A percentile compares a stretch with the other conserved stretches of the same genome.
Conservation (phyloP, 2,113 vertebrate genomes). For the Nycticorax nycticorax region DNA sequence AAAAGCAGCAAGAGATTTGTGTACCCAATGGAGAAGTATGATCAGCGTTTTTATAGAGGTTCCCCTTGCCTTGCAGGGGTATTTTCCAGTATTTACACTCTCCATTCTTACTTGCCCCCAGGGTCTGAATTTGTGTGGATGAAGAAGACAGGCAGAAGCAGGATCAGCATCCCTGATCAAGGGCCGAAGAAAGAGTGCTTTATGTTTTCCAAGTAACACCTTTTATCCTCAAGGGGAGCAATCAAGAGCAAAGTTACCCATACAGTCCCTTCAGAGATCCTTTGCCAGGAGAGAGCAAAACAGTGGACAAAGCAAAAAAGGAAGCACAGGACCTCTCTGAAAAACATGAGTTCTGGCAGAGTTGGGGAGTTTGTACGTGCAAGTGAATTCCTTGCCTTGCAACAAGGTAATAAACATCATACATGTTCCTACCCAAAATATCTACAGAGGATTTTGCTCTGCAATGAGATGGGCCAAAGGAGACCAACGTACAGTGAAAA, state of each 20-base stretch:
- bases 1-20: background rate
- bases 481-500: background rate
- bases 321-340: background rate
- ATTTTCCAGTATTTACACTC: background rate
- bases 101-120: background rate
- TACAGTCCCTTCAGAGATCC: background rate
- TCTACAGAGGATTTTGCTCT: background rate
- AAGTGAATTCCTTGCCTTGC: background rate
- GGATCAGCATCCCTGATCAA: background rate
- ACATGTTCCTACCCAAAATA: background rate
- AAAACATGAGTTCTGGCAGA: background rate
- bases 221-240: background rate
- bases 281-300: background rate
- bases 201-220: background rate
- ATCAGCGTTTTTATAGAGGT: background rate
- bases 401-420: background rate
- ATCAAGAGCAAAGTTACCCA: background rate
- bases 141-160: background rate
- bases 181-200: background rate
- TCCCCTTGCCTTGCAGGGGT: background rate
- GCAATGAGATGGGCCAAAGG: background rate
- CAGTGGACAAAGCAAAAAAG: background rate
- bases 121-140: background rate
- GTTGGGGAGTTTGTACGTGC: background rate
- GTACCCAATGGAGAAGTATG: background rate